phyloP scores from a whole-genome alignment of 2,888 invertebrate species.

The Cephus pulcher region DNA sequence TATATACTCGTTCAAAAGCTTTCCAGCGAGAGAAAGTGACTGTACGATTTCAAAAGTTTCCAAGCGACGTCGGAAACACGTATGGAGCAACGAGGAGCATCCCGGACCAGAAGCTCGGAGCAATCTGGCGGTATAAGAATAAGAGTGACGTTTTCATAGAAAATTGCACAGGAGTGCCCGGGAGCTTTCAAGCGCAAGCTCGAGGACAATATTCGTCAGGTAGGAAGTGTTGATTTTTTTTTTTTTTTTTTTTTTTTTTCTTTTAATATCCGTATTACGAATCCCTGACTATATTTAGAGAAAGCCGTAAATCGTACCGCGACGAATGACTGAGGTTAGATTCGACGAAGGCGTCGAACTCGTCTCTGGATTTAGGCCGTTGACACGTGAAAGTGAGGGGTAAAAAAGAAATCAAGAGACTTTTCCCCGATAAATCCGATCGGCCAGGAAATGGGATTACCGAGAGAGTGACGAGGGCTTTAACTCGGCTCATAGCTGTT shows the following conservation, averaged over 20 bases:
- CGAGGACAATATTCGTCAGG: background rate
- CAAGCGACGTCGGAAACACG: background rate
- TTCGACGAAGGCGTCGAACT: background rate
- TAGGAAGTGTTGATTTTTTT: background rate
- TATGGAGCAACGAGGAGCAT: background rate
- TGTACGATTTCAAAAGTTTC: background rate
- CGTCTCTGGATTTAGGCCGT: background rate
- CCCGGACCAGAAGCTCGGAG: background rate
- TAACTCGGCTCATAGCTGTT: background rate
- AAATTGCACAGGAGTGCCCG: background rate
- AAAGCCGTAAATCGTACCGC: background rate
- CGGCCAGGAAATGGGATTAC: background rate
- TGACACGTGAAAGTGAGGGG: background rate
- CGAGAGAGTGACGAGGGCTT: background rate
- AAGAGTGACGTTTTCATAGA: background rate
- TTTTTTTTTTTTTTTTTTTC: background rate
- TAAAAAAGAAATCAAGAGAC: background rate
- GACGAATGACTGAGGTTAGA: background rate
- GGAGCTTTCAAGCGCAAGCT: background rate
- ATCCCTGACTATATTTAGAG: background rate
- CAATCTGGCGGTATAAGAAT: background rate
- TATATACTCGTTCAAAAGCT: background rate
- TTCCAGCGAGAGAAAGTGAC: background rate
- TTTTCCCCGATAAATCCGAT: constrained; percentile 1
- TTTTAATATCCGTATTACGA: background rate